Evolutionary conservation across 92 coral and sea anemone genomes (phyloP), one percentile per base, ranked within the genome.

Genomic region (Plumapathes pennacea): DNA sequence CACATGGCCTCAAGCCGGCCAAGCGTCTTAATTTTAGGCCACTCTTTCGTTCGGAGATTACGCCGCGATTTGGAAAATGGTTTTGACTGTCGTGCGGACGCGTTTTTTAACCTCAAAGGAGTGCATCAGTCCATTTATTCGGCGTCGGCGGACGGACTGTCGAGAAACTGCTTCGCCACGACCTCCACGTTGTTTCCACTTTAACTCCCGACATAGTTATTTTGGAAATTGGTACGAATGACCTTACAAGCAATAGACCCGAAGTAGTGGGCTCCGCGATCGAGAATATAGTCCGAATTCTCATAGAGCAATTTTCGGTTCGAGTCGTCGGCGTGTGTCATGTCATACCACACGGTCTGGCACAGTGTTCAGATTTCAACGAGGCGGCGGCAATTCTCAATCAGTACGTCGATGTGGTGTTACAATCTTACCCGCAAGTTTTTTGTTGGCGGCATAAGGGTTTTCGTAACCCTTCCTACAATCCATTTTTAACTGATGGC

Each of bases 91-190:
- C n/a, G n/a, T n/a, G n/a, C n/a, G n/a, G n/a, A 34, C 26, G 34
- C 32, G 1, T 12, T 9, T 62, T 60, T 71, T 19, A 13, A 49
- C 17, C 78, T 71, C 33, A 22, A 40, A 39, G 52, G 61, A 56
- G 46, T 22, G 70, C 78, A 26, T 37, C 43, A 61, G 78, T 27
- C 5, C 30, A 19, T 50, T 71, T 71, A 18, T 50, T 45, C 27
- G 78, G 78, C 46, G 71, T 71, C 38, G 78, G 70, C 40, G 70
- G 69, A 10, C 71, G 67, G 53, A 41, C 67, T 18, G 28, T 26
- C 14, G 56, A 22, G 10, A 40, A 42, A 41, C 54, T 60, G 5
- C 37, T 21, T 1, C 2, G 19, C 20, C 10, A 19, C 38, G 14
- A 33, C 32, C 58, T 62, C 4, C 17, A 22, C 6, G 11, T 46